Conservation (phyloP, 2,113 vertebrate species). For the Apodemus speciosus region DNA sequence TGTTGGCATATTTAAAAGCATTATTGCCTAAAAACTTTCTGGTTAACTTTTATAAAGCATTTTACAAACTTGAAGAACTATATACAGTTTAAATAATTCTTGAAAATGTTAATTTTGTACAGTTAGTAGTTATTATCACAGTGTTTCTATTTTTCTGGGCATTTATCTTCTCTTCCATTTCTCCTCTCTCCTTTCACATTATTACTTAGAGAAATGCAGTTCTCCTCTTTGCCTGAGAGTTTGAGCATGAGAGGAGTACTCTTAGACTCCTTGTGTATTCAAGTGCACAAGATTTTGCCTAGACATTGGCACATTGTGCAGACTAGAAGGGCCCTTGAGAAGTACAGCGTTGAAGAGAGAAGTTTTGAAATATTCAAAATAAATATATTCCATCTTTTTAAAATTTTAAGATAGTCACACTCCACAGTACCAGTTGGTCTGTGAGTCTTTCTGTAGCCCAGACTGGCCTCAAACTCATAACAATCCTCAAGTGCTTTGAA, state of each 20-base stretch:
- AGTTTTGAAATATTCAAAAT: background rate
- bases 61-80: slow-evolving; percentile 58
- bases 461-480: background rate
- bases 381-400: background rate
- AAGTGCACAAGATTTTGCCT: slow-evolving; percentile 26
- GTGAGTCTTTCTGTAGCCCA: background rate
- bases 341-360: background rate
- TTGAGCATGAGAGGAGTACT: background rate
- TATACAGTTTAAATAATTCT: slow-evolving; percentile 57
- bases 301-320: background rate
- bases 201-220: slow-evolving; percentile 48
- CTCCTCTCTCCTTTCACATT: background rate
- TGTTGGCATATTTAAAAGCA: slow-evolving; percentile 41
- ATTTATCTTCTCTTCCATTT: slow-evolving; percentile 45
- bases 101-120: slow-evolving; percentile 36
- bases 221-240: background rate
- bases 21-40: slow-evolving; percentile 12
- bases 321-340: slow-evolving; percentile 50
- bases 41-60: slow-evolving; percentile 51
- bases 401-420: background rate
- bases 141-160: slow-evolving; percentile 22
- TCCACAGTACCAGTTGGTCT: background rate
- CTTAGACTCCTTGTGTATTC: slow-evolving; percentile 28
- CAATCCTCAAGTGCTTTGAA: background rate
- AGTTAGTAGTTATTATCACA: slow-evolving; percentile 8